Evolutionary conservation across 2,113 vertebrate genomes (phyloP).

Genomic region (Chinchilla lanigera): DNA sequence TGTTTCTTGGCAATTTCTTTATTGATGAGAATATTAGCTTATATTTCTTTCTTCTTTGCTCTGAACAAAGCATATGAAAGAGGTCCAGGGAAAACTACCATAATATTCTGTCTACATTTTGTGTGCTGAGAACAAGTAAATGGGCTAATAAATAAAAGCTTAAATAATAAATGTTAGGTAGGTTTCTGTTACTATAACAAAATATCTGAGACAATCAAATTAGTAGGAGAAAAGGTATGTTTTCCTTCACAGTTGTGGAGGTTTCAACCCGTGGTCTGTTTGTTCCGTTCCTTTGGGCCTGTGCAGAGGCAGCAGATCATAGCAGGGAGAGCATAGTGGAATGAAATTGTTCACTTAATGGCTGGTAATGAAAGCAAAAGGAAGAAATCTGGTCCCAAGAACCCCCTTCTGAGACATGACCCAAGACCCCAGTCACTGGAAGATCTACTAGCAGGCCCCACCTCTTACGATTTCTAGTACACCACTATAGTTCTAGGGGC

Average conservation of each 20-base stretch:
- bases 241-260: background rate
- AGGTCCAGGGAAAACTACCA: background rate
- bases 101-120: background rate
- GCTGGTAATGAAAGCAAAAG: background rate
- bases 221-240: background rate
- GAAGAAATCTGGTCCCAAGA: background rate
- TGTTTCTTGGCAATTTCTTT: background rate
- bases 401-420: too few species aligned
- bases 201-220: background rate
- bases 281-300: background rate
- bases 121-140: background rate
- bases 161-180: background rate
- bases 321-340: too few species aligned
- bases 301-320: background rate
- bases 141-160: background rate
- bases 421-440: background rate
- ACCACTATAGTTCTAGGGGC: too few species aligned
- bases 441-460: too few species aligned
- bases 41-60: background rate
- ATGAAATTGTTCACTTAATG: too few species aligned
- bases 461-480: background rate
- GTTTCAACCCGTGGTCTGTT: too few species aligned
- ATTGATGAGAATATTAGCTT: background rate
- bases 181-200: background rate
- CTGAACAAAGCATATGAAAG: background rate